phyloP scores from a whole-genome alignment of 2,113 vertebrate genomes.

The Oriolus oriolus region DNA sequence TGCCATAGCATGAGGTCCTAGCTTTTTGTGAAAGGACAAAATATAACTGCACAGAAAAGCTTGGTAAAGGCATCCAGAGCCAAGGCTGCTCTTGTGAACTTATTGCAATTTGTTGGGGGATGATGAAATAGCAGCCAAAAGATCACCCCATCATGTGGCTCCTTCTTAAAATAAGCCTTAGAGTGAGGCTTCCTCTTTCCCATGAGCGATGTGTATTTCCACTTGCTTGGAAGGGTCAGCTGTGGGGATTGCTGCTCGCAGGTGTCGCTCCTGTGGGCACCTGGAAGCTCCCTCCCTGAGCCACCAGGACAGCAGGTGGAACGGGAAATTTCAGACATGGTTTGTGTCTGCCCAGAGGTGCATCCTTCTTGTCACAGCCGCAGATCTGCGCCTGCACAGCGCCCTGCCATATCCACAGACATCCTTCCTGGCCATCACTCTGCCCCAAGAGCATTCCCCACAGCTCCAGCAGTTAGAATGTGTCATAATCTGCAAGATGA shows the following conservation, averaged over 20 bases:
- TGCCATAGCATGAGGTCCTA: neutral
- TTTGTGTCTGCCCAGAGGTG: accelerated
- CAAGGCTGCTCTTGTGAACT: neutral
- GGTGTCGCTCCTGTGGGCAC: accelerated
- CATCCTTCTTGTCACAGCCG: neutral
- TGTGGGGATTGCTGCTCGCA: neutral
- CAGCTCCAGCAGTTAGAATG: accelerated
- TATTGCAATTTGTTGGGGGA: neutral
- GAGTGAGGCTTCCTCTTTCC: neutral
- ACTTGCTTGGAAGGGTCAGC: neutral
- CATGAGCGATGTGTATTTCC: accelerated
- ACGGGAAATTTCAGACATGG: accelerated
- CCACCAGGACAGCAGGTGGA: accelerated
- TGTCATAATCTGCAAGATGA: neutral
- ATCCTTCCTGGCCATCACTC: accelerated
- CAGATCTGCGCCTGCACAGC: accelerated
- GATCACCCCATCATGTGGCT: accelerated
- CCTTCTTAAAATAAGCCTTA: neutral
- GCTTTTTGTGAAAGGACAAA: neutral
- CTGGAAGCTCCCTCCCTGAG: accelerated
- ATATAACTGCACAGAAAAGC: neutral
- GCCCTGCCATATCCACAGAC: neutral
- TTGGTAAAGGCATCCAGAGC: neutral
- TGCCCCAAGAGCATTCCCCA: accelerated
- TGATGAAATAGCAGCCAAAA: neutral